These are phyloP conservation scores for human (Homo sapiens) DNA, from an alignment of 2,113 vertebrate species.

Conservation along the genomic window GRCh38 chr16:7112501-7113000, in stretches of 20 bases:
- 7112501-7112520: background rate
- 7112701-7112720: rapidly evolving
- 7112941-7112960: background rate
- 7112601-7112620: background rate
- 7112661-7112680: background rate
- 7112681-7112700: background rate
- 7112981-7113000: background rate
- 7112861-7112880: background rate
- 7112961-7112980: rapidly evolving
- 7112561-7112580: background rate
- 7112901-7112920: background rate
- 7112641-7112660: background rate
- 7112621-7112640: background rate
- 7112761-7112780: background rate
- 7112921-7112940: background rate
- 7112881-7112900: background rate
- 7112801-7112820: background rate
- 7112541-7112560: background rate
- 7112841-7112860: background rate
- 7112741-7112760: background rate
- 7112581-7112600: background rate
- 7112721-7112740: background rate
- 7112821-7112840: no score
- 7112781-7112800: background rate
- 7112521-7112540: background rate